A percentile compares a stretch with the other conserved stretches of the same genome.
These are phyloP conservation scores for Parazoanthus swiftii DNA, from an alignment of 92 coral and sea anemone species.

Conservation along the genomic window DNA sequence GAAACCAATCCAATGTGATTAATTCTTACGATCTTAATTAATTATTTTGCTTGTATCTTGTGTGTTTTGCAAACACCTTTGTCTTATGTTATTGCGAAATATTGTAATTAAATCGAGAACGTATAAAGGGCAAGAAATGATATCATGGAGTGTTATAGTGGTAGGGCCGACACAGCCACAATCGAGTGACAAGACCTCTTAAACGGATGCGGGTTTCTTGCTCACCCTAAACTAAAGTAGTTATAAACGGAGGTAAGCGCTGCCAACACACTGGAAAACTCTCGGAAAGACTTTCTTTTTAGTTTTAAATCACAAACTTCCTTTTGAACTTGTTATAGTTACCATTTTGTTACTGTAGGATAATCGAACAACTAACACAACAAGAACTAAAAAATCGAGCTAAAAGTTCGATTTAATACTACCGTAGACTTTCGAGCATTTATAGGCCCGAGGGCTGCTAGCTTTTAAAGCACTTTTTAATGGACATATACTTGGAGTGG, in stretches of 20 bases:
- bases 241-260: not conserved
- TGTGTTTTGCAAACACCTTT: not conserved
- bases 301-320: not conserved
- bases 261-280: not conserved
- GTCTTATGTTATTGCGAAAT: not conserved
- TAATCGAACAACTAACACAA: too few species aligned
- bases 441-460: too few species aligned
- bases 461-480: too few species aligned
- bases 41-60: not conserved
- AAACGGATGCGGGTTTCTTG: not conserved
- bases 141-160: not conserved
- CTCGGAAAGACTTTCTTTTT: too few species aligned
- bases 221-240: not conserved
- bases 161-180: not conserved
- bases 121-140: not conserved
- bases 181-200: not conserved
- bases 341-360: not conserved
- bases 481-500: too few species aligned
- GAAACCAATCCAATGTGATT: not conserved
- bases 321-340: not conserved
- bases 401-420: too few species aligned
- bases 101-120: slow-evolving; percentile 2
- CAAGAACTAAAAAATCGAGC: too few species aligned
- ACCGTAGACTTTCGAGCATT: too few species aligned
- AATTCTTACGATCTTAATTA: slow-evolving; percentile 5